These are phyloP conservation scores for Macquaria ambigua DNA, from an alignment of 2,113 vertebrate genomes.

Conservation along the genomic window DNA sequence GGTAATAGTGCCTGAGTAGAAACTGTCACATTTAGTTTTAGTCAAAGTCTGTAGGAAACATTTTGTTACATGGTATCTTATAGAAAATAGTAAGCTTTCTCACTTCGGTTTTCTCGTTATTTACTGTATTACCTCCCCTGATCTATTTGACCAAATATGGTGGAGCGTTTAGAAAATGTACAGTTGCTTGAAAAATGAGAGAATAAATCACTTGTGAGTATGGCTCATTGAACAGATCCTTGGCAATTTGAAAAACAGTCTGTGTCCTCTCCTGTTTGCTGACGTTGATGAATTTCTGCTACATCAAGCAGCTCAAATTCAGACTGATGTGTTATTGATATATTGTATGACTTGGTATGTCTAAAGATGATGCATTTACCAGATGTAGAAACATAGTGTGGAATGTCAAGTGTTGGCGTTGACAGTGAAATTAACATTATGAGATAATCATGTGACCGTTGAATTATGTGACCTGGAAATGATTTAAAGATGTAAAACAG, in stretches of 20 bases:
- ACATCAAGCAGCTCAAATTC: constrained; percentile 71
- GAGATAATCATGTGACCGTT: constrained; percentile 26
- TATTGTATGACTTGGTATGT: constrained; percentile 47
- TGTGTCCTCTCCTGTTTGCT: constrained; percentile 74
- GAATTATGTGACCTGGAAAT: constrained; percentile 2
- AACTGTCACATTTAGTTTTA: not conserved
- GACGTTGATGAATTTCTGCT: constrained; percentile 79
- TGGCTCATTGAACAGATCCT: constrained; percentile 80
- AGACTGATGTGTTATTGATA: constrained; percentile 75
- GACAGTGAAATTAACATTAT: constrained; percentile 23
- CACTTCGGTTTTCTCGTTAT: constrained; percentile 22
- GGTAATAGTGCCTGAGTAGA: not conserved
- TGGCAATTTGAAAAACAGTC: constrained; percentile 62
- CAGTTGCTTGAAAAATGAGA: constrained; percentile 58
- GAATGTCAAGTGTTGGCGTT: not conserved
- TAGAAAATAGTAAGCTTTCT: not conserved
- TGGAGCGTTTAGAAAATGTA: constrained; percentile 53
- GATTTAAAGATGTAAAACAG: not conserved
- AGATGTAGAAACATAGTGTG: constrained; percentile 4
- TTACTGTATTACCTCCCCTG: not conserved
- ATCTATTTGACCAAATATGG: constrained; percentile 51
- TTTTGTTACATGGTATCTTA: no score
- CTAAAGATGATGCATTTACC: constrained; percentile 46
- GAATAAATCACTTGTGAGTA: constrained; percentile 72
- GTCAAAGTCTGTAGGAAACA: not conserved